Evolutionary conservation across 2,113 vertebrate genomes (phyloP).

Genomic region (Salvelinus sp.): DNA sequence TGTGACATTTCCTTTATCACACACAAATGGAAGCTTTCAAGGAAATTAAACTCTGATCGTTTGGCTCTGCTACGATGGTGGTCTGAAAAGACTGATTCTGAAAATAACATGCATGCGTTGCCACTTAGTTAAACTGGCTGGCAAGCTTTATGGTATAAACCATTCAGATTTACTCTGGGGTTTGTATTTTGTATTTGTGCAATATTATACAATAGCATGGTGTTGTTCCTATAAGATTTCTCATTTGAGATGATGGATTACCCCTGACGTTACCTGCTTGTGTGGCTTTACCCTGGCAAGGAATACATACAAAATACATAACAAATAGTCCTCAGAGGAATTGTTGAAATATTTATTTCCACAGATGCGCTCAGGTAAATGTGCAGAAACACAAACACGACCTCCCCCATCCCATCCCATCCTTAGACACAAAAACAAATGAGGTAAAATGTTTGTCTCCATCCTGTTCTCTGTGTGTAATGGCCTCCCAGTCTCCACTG

Average conservation of each 20-base stretch:
- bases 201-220: background rate
- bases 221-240: background rate
- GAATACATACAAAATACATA: slow-evolving; percentile 9
- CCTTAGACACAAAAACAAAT: slow-evolving; percentile 1
- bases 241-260: slow-evolving; percentile 8
- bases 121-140: no score
- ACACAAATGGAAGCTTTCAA: slow-evolving; percentile 38
- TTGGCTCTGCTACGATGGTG: slow-evolving; percentile 4
- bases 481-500: slow-evolving; percentile 1
- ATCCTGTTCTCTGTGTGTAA: slow-evolving; percentile 6
- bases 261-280: slow-evolving; percentile 1
- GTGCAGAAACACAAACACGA: background rate
- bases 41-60: slow-evolving; percentile 48
- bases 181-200: background rate
- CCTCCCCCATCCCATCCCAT: background rate
- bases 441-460: background rate
- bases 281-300: background rate
- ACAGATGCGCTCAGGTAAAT: slow-evolving; percentile 10
- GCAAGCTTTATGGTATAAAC: no score
- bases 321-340: slow-evolving; percentile 3
- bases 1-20: slow-evolving; percentile 47
- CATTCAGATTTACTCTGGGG: no score
- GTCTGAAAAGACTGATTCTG: background rate
- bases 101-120: no score
- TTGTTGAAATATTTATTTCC: slow-evolving; percentile 22